Evolutionary conservation across 2,797 vertebrate genomes (phyloP).

Genomic region (Amblyraja radiata): DNA sequence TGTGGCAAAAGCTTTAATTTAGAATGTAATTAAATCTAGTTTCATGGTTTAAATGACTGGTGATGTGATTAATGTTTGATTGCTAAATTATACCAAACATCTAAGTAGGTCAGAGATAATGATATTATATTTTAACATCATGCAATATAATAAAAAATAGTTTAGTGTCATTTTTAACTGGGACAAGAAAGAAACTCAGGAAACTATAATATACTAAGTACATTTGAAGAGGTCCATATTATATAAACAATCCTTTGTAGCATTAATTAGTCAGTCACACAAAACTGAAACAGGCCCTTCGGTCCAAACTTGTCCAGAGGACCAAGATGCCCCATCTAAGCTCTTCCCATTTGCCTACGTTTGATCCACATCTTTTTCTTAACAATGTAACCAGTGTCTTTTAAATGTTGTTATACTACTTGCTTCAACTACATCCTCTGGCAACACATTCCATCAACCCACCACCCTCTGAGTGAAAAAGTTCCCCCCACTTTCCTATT

Average conservation of each 20-base stretch:
- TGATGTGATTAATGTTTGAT: constrained; percentile 34
- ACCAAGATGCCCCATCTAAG: too few relatives aligned
- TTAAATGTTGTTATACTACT: too few relatives aligned
- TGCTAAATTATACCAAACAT: neutral
- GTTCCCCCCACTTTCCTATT: too few relatives aligned
- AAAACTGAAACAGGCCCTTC: too few relatives aligned
- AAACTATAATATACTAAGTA: neutral
- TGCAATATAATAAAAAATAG: neutral
- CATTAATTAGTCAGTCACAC: neutral
- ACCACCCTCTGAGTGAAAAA: too few relatives aligned
- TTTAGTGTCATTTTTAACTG: neutral
- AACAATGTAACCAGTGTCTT: too few relatives aligned
- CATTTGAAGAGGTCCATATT: neutral
- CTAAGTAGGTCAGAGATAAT: constrained; percentile 8
- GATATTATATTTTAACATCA: constrained; percentile 8
- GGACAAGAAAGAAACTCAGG: neutral
- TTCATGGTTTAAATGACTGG: neutral
- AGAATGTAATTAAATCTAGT: neutral
- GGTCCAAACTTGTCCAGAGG: too few relatives aligned
- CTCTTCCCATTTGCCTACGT: too few relatives aligned
- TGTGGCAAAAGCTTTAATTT: neutral
- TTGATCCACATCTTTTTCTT: too few relatives aligned
- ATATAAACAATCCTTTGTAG: neutral
- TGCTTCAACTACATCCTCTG: too few relatives aligned
- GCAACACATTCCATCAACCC: too few relatives aligned